These are phyloP conservation scores for Chromoteleia sp. DNA, from an alignment of 2,888 invertebrate genomes.

Conservation along the genomic window DNA sequence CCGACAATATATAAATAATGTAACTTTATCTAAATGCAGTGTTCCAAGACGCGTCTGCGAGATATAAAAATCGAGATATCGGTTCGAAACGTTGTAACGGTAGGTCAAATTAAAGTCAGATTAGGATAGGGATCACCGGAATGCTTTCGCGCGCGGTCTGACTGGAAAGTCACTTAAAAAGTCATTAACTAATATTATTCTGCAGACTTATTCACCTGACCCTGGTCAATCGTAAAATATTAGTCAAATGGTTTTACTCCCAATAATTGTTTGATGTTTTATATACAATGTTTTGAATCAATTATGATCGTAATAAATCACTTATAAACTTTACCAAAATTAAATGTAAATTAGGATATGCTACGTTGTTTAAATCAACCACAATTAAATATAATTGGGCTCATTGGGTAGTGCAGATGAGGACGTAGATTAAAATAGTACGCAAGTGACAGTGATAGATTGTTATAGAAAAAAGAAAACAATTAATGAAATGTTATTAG, in stretches of 20 bases:
- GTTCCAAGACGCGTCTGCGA: constrained; percentile 13
- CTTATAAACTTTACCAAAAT: constrained; percentile 13
- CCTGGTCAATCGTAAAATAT: constrained; percentile 46
- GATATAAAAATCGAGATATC: constrained; percentile 34
- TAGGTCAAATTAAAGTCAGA: constrained; percentile 80
- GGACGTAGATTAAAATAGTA: no score
- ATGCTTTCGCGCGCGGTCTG: constrained; percentile 60
- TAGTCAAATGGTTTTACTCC: constrained; percentile 30
- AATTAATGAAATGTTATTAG: no score
- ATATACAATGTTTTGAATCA: constrained; percentile 31
- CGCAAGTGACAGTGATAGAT: no score
- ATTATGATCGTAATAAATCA: constrained; percentile 29
- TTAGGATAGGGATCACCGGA: constrained; percentile 74
- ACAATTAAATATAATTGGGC: neutral
- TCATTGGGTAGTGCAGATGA: no score
- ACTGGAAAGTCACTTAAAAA: constrained; percentile 80
- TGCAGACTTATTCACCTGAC: constrained; percentile 67
- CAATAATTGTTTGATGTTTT: constrained; percentile 16
- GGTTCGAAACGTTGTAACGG: constrained; percentile 73
- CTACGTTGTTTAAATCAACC: neutral
- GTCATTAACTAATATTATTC: constrained; percentile 77
- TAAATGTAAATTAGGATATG: neutral
- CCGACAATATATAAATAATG: neutral
- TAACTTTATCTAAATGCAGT: constrained; percentile 1
- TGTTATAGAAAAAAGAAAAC: no score